These are phyloP conservation scores for Bos javanicus DNA, from an alignment of 2,113 vertebrate genomes.

Conservation along the genomic window DNA sequence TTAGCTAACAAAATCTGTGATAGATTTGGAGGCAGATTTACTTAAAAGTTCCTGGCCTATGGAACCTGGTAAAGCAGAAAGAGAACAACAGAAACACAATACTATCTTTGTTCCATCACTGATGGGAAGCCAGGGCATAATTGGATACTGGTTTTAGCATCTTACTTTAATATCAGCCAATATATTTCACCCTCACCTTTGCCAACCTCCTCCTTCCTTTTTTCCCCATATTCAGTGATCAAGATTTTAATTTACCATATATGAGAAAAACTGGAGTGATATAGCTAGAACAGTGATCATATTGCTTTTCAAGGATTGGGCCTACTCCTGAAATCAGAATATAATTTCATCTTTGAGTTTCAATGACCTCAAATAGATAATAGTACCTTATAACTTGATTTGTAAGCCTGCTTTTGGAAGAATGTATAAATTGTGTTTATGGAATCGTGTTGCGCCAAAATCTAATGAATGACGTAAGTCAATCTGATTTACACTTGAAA, in stretches of 20 bases:
- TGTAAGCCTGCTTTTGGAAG: neutral
- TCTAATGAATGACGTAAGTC: neutral
- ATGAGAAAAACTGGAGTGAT: neutral
- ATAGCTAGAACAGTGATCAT: neutral
- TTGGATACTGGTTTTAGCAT: neutral
- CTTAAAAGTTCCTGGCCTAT: neutral
- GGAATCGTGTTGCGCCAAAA: neutral
- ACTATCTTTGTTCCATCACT: neutral
- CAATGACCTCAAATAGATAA: constrained; percentile 27
- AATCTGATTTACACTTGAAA: neutral
- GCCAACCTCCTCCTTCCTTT: no score
- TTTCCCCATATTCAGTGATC: neutral
- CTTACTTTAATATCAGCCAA: neutral
- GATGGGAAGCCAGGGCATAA: neutral
- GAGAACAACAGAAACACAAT: neutral
- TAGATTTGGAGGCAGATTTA: neutral
- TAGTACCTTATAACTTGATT: constrained; percentile 12
- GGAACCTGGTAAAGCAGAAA: neutral
- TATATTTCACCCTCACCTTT: neutral
- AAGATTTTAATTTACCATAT: constrained; percentile 22
- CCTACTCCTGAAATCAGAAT: neutral
- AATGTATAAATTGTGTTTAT: neutral
- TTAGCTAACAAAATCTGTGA: neutral
- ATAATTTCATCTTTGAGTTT: constrained; percentile 37
- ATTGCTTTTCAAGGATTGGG: constrained; percentile 20